These are phyloP conservation scores for Drosophila novamexicana DNA, from an alignment of 1,140 invertebrate genomes.

Conservation along the genomic window DNA sequence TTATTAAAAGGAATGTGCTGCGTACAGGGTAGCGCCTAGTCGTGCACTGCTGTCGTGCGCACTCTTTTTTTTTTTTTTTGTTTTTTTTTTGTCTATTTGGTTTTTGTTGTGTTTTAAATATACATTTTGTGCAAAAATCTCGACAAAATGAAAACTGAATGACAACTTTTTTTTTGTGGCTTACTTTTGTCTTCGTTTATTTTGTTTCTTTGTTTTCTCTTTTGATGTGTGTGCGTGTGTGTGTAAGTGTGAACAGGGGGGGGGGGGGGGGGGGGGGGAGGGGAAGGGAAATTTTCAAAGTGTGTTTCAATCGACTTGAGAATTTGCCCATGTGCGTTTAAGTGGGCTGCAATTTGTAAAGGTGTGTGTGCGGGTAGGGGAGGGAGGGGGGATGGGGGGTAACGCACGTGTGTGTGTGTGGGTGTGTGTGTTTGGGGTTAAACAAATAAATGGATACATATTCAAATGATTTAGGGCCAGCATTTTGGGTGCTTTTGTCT, in stretches of 20 bases:
- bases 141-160: conserved; percentile 20
- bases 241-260: too few relatives aligned
- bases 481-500: background rate
- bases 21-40: background rate
- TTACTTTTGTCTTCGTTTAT: background rate
- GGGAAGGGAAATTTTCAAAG: background rate
- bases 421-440: background rate
- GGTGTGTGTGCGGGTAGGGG: too few relatives aligned
- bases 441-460: background rate
- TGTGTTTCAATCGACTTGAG: background rate
- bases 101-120: conserved; percentile 53
- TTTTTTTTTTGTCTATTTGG: conserved; percentile 14
- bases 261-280: fast-evolving
- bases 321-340: background rate
- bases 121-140: conserved; percentile 45
- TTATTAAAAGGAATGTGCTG: too few relatives aligned
- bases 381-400: too few relatives aligned
- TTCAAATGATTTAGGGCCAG: conserved; percentile 15
- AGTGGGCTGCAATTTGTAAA: background rate
- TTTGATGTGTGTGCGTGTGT: background rate
- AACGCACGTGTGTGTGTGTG: background rate
- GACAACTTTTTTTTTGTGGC: conserved; percentile 4
- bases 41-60: background rate
- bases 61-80: conserved; percentile 6
- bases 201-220: background rate